phyloP scores from a whole-genome alignment of 1,140 invertebrate species.

The Drosophila rufa region DNA sequence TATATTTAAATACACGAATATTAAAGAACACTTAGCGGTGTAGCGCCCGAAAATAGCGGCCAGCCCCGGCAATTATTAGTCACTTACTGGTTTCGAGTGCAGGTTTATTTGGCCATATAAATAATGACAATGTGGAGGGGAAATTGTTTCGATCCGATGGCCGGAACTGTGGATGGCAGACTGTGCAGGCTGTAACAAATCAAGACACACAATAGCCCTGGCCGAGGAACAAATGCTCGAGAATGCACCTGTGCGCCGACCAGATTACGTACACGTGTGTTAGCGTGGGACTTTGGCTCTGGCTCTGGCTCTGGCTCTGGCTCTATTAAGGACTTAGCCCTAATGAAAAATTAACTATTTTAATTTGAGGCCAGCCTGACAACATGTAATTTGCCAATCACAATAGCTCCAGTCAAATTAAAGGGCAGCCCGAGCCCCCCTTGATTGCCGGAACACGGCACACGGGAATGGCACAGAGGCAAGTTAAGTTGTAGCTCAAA shows the following conservation, averaged over 20 bases:
- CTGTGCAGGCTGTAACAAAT: slow-evolving; percentile 42
- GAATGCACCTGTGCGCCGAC: slow-evolving; percentile 21
- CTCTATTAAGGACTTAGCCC: slow-evolving; percentile 21
- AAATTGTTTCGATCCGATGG: slow-evolving; percentile 25
- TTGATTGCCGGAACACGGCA: not conserved
- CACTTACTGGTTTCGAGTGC: slow-evolving; percentile 32
- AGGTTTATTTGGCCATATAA: not conserved
- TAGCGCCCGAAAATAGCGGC: not conserved
- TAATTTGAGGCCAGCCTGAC: slow-evolving; percentile 24
- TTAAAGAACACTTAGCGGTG: slow-evolving; percentile 26
- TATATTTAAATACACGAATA: slow-evolving; percentile 21
- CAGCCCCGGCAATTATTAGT: slow-evolving; percentile 25
- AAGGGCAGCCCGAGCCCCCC: not conserved
- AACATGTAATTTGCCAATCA: slow-evolving; percentile 37
- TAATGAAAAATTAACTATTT: slow-evolving; percentile 48
- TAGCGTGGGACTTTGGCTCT: not conserved
- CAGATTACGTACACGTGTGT: not conserved
- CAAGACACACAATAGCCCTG: slow-evolving; percentile 30
- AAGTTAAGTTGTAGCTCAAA: not conserved
- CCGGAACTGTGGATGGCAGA: slow-evolving; percentile 38
- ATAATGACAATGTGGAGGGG: slow-evolving; percentile 5
- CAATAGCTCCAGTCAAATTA: slow-evolving; percentile 16
- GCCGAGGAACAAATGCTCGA: slow-evolving; percentile 7
- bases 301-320: not conserved
- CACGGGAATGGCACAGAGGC: not conserved